phyloP scores from a whole-genome alignment of 2,888 invertebrate species.

The Fragum whitleyi region DNA sequence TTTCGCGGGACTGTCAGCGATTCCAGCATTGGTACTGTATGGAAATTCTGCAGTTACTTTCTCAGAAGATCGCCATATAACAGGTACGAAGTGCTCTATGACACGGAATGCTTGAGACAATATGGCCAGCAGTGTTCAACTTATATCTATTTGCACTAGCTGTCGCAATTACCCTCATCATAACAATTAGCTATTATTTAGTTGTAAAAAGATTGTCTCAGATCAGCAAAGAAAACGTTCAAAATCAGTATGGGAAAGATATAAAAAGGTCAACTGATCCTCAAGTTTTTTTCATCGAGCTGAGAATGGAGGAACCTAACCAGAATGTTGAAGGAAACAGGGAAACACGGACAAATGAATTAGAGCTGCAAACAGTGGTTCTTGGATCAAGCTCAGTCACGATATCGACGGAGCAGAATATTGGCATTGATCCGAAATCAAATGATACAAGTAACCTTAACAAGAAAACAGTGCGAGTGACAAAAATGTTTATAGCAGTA shows the following conservation, averaged over 20 bases:
- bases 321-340: background rate
- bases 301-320: background rate
- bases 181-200: constrained; percentile 47
- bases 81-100: constrained; percentile 54
- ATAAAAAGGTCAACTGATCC: constrained; percentile 26
- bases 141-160: constrained; percentile 57
- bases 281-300: background rate
- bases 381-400: too few relatives aligned
- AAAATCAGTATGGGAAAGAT: constrained; percentile 22
- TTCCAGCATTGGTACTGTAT: constrained; percentile 51
- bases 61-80: constrained; percentile 33
- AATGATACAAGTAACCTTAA: constrained; percentile 40
- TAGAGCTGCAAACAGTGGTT: background rate
- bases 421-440: constrained; percentile 3
- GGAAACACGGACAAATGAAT: background rate
- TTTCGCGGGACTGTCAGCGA: constrained; percentile 42
- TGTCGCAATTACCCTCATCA: constrained; percentile 36
- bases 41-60: constrained; percentile 34
- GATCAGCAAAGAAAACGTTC: constrained; percentile 43
- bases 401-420: too few relatives aligned
- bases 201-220: constrained; percentile 52
- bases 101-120: constrained; percentile 35
- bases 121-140: constrained; percentile 57
- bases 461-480: constrained; percentile 55
- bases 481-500: constrained; percentile 57